phyloP scores from a whole-genome alignment of 2,113 vertebrate species.

The Callipepla squamata region DNA sequence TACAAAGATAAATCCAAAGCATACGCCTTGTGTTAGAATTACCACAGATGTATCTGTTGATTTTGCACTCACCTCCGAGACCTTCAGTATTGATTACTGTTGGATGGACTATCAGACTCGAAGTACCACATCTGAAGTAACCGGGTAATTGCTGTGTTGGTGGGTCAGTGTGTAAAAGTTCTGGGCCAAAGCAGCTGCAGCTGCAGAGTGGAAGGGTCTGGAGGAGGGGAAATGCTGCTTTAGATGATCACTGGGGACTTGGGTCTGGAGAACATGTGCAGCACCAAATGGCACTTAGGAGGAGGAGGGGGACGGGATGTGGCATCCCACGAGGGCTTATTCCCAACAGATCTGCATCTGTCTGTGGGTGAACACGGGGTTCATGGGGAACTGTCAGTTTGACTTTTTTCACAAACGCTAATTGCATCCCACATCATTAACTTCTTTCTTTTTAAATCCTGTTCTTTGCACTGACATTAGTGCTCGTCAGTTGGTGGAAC shows the following conservation, averaged over 20 bases:
- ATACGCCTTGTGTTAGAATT: not conserved
- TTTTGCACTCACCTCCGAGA: not conserved
- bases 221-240: not conserved
- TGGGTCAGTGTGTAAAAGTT: not conserved
- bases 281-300: accelerated
- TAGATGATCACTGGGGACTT: not conserved
- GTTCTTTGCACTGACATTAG: conserved; percentile 13
- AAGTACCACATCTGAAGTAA: not conserved
- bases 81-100: not conserved
- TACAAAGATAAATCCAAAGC: not conserved
- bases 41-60: not conserved
- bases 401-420: not conserved
- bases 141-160: accelerated
- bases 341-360: not conserved
- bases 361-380: not conserved
- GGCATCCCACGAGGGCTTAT: not conserved
- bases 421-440: conserved; percentile 9
- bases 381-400: not conserved
- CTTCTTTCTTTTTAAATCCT: not conserved
- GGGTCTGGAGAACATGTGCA: not conserved
- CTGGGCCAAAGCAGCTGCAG: not conserved
- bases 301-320: accelerated
- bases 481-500: conserved; percentile 5
- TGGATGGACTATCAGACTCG: not conserved
- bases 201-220: not conserved